Conservation (phyloP, 2,797 vertebrate species). For the Leucoraja ocellata region DNA sequence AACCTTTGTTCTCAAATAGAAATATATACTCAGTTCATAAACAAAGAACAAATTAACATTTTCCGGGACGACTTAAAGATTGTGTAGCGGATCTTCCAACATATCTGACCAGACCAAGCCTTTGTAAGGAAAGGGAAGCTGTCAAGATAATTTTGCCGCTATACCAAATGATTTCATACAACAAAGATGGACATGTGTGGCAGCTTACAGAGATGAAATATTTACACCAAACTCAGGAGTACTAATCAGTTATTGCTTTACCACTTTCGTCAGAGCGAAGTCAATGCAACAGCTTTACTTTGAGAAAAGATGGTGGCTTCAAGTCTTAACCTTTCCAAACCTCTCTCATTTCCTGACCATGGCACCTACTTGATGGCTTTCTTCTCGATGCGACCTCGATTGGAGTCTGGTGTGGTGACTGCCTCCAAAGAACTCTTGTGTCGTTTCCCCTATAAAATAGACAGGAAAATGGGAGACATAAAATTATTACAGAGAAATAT, state of each 20-base stretch:
- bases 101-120: background rate
- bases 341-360: constrained; percentile 23
- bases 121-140: background rate
- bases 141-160: constrained; percentile 7
- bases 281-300: background rate
- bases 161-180: background rate
- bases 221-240: background rate
- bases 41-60: background rate
- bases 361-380: constrained; percentile 72
- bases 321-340: constrained; percentile 15
- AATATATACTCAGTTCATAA: background rate
- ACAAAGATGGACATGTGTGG: background rate
- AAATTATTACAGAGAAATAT: background rate
- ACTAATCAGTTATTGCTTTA: background rate
- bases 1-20: background rate
- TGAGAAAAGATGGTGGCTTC: background rate
- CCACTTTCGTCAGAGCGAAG: background rate
- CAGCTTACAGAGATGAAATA: background rate
- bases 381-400: constrained; percentile 65
- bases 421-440: constrained; percentile 70
- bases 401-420: constrained; percentile 66
- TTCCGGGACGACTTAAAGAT: background rate
- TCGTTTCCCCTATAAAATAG: constrained; percentile 59
- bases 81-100: background rate
- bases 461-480: background rate